A percentile compares a stretch with the other conserved stretches of the same genome.
Conservation (phyloP, 1,140 invertebrate species). For the Pissodes strobi region DNA sequence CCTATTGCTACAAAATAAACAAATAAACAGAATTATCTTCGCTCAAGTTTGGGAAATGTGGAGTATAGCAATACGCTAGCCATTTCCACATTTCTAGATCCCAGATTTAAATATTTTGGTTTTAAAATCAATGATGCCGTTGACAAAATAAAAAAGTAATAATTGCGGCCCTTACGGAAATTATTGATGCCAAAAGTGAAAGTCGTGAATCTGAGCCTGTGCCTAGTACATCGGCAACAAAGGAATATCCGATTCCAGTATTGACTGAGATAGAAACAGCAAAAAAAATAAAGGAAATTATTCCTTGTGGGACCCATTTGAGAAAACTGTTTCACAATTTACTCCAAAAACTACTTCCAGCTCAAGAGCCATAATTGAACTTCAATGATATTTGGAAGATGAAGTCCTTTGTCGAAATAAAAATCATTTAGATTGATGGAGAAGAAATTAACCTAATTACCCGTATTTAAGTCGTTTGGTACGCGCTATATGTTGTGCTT, state of each 20-base stretch:
- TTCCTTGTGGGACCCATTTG: neutral
- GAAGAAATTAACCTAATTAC: conserved; percentile 22
- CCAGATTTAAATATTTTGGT: conserved; percentile 30
- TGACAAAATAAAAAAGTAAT: conserved; percentile 22
- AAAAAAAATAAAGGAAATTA: neutral
- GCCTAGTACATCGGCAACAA: neutral
- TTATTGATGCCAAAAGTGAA: neutral
- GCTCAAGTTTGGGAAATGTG: conserved; percentile 15
- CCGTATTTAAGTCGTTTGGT: conserved; percentile 11
- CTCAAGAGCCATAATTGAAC: conserved; percentile 19
- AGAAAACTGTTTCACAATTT: conserved; percentile 1
- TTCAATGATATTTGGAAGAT: conserved; percentile 23
- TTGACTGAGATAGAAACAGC: neutral
- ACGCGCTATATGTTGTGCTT: conserved; percentile 13
- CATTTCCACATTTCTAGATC: conserved; percentile 31
- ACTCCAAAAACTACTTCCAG: conserved; percentile 2
- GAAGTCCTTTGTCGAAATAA: conserved; percentile 15
- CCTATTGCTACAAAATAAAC: too few relatives aligned
- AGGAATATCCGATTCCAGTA: neutral
- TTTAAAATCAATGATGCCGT: conserved; percentile 18
- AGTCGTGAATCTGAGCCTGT: neutral
- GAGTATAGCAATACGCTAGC: conserved; percentile 30
- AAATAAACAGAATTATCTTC: too few relatives aligned
- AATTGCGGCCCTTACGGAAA: neutral
- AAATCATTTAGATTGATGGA: conserved; percentile 21